Percentiles rank a stretch among this genome's conserved stretches.
phyloP scores from a whole-genome alignment of 2,113 vertebrate genomes.

The Platichthys stellatus region DNA sequence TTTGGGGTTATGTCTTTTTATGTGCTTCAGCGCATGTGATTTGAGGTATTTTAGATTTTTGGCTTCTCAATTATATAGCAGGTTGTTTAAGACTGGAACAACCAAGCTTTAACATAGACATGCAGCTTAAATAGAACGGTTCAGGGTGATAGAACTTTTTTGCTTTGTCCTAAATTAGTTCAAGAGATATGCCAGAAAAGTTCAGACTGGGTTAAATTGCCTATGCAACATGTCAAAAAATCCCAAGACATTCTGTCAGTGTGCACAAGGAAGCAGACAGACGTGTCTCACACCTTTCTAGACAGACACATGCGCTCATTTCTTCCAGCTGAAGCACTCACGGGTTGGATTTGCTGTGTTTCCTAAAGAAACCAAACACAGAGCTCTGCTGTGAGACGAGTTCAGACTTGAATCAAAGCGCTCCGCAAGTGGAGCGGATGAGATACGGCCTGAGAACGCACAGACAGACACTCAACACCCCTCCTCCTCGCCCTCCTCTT shows the following conservation, averaged over 20 bases:
- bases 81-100: neutral
- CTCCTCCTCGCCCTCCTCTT: neutral
- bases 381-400: constrained; percentile 39
- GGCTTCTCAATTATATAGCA: constrained; percentile 19
- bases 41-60: constrained; percentile 34
- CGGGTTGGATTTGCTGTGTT: constrained; percentile 56
- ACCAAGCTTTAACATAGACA: neutral
- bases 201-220: neutral
- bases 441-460: constrained; percentile 56
- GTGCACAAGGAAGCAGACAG: constrained; percentile 31
- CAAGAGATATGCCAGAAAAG: too few species aligned
- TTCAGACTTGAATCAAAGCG: constrained; percentile 65
- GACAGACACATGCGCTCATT: constrained; percentile 21
- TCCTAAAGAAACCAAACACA: constrained; percentile 12
- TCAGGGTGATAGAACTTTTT: neutral
- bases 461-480: neutral
- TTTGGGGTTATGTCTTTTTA: constrained; percentile 3
- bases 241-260: constrained; percentile 29
- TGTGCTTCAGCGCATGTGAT: constrained; percentile 6
- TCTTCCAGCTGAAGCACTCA: constrained; percentile 25
- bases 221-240: constrained; percentile 17
- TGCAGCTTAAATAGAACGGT: constrained; percentile 18
- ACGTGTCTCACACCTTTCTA: constrained; percentile 40
- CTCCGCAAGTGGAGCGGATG: constrained; percentile 50
- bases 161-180: constrained; percentile 17